Evolutionary conservation across 2,113 vertebrate genomes (phyloP).

Genomic region (Thinocorus orbignyianus): DNA sequence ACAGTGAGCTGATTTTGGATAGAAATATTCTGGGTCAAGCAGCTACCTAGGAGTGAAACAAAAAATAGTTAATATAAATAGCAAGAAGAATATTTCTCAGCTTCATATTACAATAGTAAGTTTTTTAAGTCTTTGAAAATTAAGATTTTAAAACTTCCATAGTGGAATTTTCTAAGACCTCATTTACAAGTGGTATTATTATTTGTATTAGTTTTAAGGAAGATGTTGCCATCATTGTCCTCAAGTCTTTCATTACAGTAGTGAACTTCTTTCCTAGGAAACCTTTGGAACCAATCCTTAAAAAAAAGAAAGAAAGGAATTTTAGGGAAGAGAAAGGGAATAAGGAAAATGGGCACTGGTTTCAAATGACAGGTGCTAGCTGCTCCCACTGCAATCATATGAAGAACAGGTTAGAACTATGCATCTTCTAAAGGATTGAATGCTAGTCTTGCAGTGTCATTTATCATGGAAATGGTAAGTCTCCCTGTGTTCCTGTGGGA

Average conservation of each 20-base stretch:
- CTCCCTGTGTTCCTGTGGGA: background rate
- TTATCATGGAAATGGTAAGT: background rate
- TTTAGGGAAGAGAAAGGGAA: background rate
- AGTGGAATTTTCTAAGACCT: background rate
- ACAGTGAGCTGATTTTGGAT: background rate
- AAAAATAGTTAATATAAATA: background rate
- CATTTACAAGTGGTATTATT: background rate
- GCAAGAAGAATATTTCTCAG: background rate
- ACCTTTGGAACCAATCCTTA: background rate
- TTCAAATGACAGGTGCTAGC: background rate
- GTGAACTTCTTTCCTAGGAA: background rate
- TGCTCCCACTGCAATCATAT: background rate
- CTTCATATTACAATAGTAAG: background rate
- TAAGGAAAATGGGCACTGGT: background rate
- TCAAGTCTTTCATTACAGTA: background rate
- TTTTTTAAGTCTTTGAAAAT: background rate
- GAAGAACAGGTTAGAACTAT: background rate
- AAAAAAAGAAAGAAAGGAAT: background rate
- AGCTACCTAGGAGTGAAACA: background rate
- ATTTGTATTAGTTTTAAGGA: background rate
- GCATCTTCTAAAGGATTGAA: background rate
- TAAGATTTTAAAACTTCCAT: background rate
- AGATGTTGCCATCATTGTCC: background rate
- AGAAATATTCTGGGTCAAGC: background rate
- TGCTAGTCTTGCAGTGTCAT: background rate